Evolutionary conservation across 1,140 invertebrate genomes (phyloP), one percentile per base, ranked within the genome.

Genomic region (Ostrea edulis): DNA sequence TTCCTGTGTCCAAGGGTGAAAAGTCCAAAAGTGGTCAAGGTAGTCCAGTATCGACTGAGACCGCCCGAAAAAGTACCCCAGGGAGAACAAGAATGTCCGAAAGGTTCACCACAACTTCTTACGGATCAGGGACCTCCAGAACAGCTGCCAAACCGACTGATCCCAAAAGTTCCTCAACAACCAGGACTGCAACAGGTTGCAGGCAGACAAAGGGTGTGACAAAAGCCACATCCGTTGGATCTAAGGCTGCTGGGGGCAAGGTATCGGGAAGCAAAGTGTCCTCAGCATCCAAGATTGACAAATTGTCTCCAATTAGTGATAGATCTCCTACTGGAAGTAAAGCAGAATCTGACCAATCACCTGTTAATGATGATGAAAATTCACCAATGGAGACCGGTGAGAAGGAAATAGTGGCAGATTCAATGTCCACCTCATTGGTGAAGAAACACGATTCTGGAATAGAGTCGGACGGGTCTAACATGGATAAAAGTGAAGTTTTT

Each of bases 401-500:
- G 17, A 52, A n/a, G 52, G 44, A 83, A 17, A 53, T 54, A 11
- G 52, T 53, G 52, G 52, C 14, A 22, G 82, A 83, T 54, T 20
- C 51, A 35, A 85, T 85, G 83, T 85, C 83, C 11, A 85, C 83
- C 9, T 85, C 83, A 4, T 8, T 85, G 53, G 53, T 85, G 14
- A 85, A 85, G 53, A 85, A 85, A 44, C 83, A 85, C 14, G 83
- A 85, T 35, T 85, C 83, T 25, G 83, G 83, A 58, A 85, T 85
- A 58, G 83, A 85, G 20, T 85, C 83, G 3, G 83, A 85, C 35
- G 52, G 53, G 2, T 85, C 83, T 17, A 85, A 85, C 22, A 85
- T 85, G 83, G 83, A 85, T 85, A 85, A 85, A 85, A 85, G 83
- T 85, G 83, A 85, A 25, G 58, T 85, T 8, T 85, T 54, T 35